These are phyloP conservation scores for Oscheius myriophilus DNA, from an alignment of 2,888 invertebrate genomes.

Conservation along the genomic window DNA sequence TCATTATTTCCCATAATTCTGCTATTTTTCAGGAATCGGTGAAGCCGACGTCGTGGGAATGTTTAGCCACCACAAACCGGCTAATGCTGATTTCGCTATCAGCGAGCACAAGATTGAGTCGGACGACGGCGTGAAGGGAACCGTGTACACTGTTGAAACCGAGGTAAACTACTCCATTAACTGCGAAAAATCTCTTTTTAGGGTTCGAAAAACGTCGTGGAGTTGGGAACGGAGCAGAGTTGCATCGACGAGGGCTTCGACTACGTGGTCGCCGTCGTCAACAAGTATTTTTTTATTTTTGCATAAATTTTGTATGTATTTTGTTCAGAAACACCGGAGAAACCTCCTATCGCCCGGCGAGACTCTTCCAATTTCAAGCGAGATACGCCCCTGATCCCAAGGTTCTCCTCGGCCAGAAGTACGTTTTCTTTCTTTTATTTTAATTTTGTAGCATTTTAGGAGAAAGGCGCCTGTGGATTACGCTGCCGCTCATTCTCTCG, in stretches of 20 bases:
- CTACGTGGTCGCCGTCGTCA: conserved; percentile 47
- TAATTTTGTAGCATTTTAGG: conserved; percentile 15
- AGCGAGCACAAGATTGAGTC: conserved; percentile 11
- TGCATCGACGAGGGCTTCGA: conserved; percentile 49
- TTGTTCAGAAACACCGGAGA: conserved; percentile 16
- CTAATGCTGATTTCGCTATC: conserved; percentile 23
- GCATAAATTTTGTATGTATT: background rate
- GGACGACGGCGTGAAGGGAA: conserved; percentile 24
- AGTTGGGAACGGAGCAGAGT: conserved; percentile 47
- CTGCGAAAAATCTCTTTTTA: background rate
- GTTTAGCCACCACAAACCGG: conserved; percentile 40
- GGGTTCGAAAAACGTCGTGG: conserved; percentile 34
- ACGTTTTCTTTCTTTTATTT: background rate
- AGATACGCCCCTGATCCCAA: conserved; percentile 8
- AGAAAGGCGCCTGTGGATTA: conserved; percentile 12
- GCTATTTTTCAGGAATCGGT: conserved; percentile 17
- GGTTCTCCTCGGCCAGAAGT: conserved; percentile 21
- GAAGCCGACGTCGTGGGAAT: conserved; percentile 40
- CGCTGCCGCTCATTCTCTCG: conserved; percentile 25
- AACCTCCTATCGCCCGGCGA: conserved; percentile 25
- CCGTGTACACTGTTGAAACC: conserved; percentile 35
- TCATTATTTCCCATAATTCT: background rate
- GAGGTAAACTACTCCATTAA: conserved; percentile 11
- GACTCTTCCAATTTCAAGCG: conserved; percentile 26
- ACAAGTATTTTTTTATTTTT: conserved; percentile 30